These are phyloP conservation scores for Lamprologus ornatipinnis DNA, from an alignment of 2,113 vertebrate species.

Conservation along the genomic window DNA sequence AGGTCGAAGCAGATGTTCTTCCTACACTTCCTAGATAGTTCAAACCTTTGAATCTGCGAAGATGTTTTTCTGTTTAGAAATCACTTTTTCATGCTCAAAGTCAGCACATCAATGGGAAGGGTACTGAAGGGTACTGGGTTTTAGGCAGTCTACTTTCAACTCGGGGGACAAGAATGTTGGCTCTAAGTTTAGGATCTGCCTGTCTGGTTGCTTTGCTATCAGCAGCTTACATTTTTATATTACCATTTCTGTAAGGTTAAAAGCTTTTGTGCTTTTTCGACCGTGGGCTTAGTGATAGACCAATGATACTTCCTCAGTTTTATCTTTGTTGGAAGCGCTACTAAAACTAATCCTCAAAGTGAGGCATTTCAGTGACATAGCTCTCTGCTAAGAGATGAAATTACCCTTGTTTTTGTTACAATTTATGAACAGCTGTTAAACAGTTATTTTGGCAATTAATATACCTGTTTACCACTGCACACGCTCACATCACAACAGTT, in stretches of 20 bases:
- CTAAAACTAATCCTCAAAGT: neutral
- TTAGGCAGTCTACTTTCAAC: conserved; percentile 47
- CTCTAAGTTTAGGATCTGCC: conserved; percentile 28
- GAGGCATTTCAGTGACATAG: neutral
- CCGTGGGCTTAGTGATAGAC: neutral
- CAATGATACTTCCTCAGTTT: neutral
- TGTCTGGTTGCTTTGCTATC: neutral
- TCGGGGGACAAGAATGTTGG: neutral
- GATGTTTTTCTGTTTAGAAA: conserved; percentile 49
- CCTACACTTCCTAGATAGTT: conserved; percentile 41
- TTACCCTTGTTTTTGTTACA: neutral
- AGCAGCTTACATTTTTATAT: conserved; percentile 3
- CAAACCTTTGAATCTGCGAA: conserved; percentile 37
- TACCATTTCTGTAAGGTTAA: conserved; percentile 23
- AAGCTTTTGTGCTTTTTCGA: neutral
- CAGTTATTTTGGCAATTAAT: neutral
- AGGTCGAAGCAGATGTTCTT: conserved; percentile 60
- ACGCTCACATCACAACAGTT: neutral
- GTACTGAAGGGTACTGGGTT: conserved; percentile 30
- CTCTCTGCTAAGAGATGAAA: neutral
- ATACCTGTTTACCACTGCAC: neutral
- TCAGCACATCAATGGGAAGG: conserved; percentile 33
- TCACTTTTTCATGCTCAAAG: conserved; percentile 55
- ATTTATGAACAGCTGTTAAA: neutral
- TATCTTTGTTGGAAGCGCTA: neutral